These are phyloP conservation scores for Oplegnathus fasciatus DNA, from an alignment of 2,113 vertebrate species.

Conservation along the genomic window DNA sequence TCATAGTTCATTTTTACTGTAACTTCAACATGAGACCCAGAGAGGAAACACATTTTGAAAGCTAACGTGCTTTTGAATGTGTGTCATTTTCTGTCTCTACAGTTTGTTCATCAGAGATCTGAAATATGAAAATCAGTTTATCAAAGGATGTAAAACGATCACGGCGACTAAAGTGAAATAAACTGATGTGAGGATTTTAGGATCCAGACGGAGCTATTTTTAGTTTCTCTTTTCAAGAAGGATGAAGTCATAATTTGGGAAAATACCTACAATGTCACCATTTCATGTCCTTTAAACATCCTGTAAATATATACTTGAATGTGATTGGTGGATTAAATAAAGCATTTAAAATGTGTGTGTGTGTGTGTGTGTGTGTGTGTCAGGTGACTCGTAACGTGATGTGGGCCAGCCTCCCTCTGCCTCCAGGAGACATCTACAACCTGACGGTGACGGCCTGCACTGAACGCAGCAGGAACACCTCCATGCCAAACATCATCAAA, in stretches of 20 bases:
- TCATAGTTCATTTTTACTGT: too few relatives aligned
- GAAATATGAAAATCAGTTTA: too few relatives aligned
- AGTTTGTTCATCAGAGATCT: too few relatives aligned
- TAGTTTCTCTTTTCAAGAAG: background rate
- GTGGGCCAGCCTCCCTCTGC: conserved; percentile 90
- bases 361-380: conserved; percentile 20
- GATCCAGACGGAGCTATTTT: background rate
- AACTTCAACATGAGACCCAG: too few relatives aligned
- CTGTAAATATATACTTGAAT: too few relatives aligned
- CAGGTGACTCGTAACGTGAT: conserved; percentile 93
- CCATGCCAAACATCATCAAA: conserved; percentile 90
- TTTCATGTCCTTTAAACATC: too few relatives aligned
- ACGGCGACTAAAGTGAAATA: too few relatives aligned
- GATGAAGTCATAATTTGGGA: background rate
- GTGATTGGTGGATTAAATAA: too few relatives aligned
- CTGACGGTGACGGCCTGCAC: conserved; percentile 96
- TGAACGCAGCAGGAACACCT: conserved; percentile 92
- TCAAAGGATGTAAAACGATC: too few relatives aligned
- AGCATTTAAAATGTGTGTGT: background rate
- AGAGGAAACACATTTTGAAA: too few relatives aligned
- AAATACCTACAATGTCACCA: background rate
- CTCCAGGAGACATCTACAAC: conserved; percentile 97
- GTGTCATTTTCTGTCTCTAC: too few relatives aligned
- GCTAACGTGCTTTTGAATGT: too few relatives aligned
- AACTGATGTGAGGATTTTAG: background rate